Evolutionary conservation across 2,888 invertebrate genomes (phyloP).

Genomic region (Brenthis ino): DNA sequence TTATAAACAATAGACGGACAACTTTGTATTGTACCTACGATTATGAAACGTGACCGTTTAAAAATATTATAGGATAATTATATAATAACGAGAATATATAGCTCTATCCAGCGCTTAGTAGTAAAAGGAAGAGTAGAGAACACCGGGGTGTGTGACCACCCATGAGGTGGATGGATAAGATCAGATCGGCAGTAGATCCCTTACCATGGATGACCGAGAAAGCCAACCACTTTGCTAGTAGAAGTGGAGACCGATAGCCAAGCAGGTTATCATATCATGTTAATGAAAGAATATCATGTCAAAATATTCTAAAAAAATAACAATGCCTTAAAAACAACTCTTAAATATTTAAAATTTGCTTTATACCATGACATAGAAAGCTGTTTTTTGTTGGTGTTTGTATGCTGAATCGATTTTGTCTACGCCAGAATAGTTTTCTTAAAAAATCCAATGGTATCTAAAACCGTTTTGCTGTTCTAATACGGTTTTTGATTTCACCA

Average conservation of each 20-base stretch:
- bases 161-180: too few species aligned
- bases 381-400: conserved; percentile 14
- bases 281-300: too few species aligned
- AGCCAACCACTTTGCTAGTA: too few species aligned
- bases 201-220: too few species aligned
- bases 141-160: too few species aligned
- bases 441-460: conserved; percentile 10
- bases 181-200: too few species aligned
- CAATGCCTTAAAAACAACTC: not conserved
- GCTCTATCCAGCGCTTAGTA: too few species aligned
- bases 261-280: too few species aligned
- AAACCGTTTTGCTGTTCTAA: not conserved
- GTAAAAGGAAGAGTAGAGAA: too few species aligned
- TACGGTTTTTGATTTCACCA: conserved; percentile 7
- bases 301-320: too few species aligned
- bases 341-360: not conserved
- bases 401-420: conserved; percentile 11
- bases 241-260: too few species aligned
- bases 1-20: conserved; percentile 21
- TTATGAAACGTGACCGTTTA: not conserved
- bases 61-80: not conserved
- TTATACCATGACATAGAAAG: conserved; percentile 14
- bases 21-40: not conserved
- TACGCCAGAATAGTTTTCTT: conserved; percentile 1
- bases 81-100: not conserved